These are phyloP conservation scores for Glaucidium brasilianum DNA, from an alignment of 2,113 vertebrate species.

Conservation along the genomic window DNA sequence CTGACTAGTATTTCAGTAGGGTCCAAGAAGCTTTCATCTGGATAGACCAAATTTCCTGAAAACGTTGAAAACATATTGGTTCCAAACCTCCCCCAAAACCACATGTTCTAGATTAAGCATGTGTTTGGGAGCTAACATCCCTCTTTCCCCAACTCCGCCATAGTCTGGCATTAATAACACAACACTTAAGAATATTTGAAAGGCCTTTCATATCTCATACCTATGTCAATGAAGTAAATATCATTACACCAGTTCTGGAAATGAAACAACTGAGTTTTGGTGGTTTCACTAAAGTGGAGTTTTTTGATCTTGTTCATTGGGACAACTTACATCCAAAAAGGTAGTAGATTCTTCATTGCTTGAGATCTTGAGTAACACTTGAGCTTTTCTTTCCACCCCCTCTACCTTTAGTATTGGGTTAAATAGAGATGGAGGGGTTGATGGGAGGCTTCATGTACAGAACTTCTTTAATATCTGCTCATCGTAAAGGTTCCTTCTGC, in stretches of 20 bases:
- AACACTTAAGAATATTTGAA: not conserved
- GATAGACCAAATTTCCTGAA: constrained; percentile 67
- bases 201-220: not conserved
- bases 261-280: not conserved
- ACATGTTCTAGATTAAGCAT: constrained; percentile 60
- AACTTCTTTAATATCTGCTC: not conserved
- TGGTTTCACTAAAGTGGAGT: not conserved
- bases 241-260: not conserved
- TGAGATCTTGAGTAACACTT: not conserved
- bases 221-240: not conserved
- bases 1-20: constrained; percentile 5
- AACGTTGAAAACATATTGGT: constrained; percentile 60
- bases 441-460: not conserved
- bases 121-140: constrained; percentile 49
- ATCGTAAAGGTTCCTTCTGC: not conserved
- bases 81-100: constrained; percentile 37
- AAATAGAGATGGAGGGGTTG: not conserved
- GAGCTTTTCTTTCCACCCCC: not conserved
- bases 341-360: not conserved
- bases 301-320: not conserved
- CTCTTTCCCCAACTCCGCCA: not conserved
- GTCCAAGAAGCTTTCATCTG: constrained; percentile 66
- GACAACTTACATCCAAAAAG: not conserved
- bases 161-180: constrained; percentile 47
- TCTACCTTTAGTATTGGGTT: not conserved